These are phyloP conservation scores for Polypedilum pembai DNA, from an alignment of 1,140 invertebrate species.

Conservation along the genomic window DNA sequence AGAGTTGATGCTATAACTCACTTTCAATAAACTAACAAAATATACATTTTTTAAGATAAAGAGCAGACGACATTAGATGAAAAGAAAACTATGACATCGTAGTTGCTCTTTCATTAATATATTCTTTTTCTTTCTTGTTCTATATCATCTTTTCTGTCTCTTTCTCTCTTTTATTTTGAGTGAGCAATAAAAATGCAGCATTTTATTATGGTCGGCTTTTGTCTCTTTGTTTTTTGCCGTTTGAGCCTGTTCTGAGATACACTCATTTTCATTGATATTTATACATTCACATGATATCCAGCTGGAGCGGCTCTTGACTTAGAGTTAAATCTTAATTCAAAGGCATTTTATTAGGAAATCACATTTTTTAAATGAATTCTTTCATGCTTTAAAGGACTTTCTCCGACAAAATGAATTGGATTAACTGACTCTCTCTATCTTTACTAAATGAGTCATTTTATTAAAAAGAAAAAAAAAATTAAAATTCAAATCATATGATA, in stretches of 20 bases:
- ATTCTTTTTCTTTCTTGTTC: background rate
- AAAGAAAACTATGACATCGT: constrained; percentile 6
- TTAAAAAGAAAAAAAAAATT: too few species aligned
- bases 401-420: too few species aligned
- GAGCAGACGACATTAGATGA: background rate
- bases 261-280: background rate
- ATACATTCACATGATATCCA: background rate
- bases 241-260: background rate
- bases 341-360: too few species aligned
- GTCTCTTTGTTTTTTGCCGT: constrained; percentile 22
- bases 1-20: background rate
- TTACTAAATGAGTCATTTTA: too few species aligned
- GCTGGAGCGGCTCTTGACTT: background rate
- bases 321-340: too few species aligned
- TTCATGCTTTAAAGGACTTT: too few species aligned
- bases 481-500: too few species aligned
- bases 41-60: constrained; percentile 8
- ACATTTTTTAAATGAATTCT: too few species aligned
- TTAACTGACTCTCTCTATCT: too few species aligned
- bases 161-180: constrained; percentile 2
- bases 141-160: too few species aligned
- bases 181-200: constrained; percentile 28
- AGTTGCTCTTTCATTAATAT: constrained; percentile 2
- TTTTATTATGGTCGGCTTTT: background rate
- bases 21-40: constrained; percentile 14